Evolutionary conservation across 2,888 invertebrate species (phyloP), one percentile per base, ranked within the genome.

Genomic region (Polymixis lichenea): DNA sequence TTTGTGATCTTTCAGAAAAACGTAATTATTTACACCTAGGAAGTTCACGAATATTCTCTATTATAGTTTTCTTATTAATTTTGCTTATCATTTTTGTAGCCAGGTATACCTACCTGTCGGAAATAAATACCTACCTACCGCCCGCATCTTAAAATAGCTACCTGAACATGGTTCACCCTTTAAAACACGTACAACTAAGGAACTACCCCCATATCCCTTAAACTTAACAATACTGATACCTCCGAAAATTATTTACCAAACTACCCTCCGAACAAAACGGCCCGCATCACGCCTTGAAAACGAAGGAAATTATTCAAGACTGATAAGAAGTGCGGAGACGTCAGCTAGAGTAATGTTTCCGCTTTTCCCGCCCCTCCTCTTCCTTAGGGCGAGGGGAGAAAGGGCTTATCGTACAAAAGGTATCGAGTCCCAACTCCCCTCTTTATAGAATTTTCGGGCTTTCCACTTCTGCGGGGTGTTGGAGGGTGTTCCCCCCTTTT

Each of bases 361-460:
- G 91, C 84, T 85, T 84, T 86, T 60, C 79, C 86, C 83, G 61
- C 69, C 72, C 77, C 86, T 74, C 86, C 87, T 86, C 88, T 85
- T 87, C 87, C 87, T 86, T 83, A 78, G 83, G 83, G 72, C 76
- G 78, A 80, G 89, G 88, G 86, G 82, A 80, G 84, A 83, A 92
- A 92, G 92, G 93, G 95, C 95, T 96, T 96, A 96, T 96, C 96
- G 93, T 88, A 95, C 95, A 94, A 95, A 95, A 95, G 95, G 95
- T 95, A 94, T 95, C 92, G 93, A 89, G 89, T 89, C 88, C 90
- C 87, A 87, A 83, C 91, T 89, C 93, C 94, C 95, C 95, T 93
- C 95, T 95, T 95, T 95, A 95, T 95, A 96, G 94, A 96, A 96
- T 96, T 96, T 96, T 96, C 95, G 95, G 94, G 94, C 90, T 91